Base-by-base conservation (phyloP, 2,113 vertebrate genomes). In the Strigops habroptila region DNA sequence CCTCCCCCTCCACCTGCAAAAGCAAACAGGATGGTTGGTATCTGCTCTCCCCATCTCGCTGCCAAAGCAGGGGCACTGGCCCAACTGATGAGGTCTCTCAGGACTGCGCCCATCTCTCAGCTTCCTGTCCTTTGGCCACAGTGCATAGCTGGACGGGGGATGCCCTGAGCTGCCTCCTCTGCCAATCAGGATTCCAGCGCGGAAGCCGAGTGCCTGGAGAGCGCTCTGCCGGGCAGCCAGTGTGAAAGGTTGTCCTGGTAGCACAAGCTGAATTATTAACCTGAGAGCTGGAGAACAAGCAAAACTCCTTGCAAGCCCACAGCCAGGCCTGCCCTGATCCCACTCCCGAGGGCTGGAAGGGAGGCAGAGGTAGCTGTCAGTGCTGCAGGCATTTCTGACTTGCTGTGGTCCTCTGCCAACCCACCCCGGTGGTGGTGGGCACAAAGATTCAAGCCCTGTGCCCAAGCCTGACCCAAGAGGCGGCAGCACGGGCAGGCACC, bases 1-100 rank as follows among this genome's bases (percentile, higher is more conserved):
- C 98, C 98, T 17, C 98, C 98, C 5, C 99, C 98, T 9, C 98
- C 98, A 63, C 98, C 98, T 99, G 93, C 37, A 31, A 83, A 90
- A 33, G 25, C 63, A 92, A 69, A 63, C 22, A 14, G 64, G 41
- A 23, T 0, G 3, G 16, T 83, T 2, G 2, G 52, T 31, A 44
- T 55, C 39, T 14, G 43, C 64, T 51, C 39, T 62, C 5, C 21
- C 22, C 23, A 6, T 1, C 1, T 68, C 1, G 3, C 49, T 27
- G 12, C 39, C 22, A 52, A 6, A 14, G 59, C 30, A 31, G 25
- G 23, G 60, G 11, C 28, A 7, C 27, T 9, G 24, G 68, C 44
- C 51, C 80, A 25, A 22, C n/a, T 0, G 1, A 13, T 0, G 5
- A 19, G 30, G 41, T 31, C 51, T 37, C 17, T 31, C 15, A 30